These are phyloP conservation scores for Pseudorectes ferrugineus DNA, from an alignment of 2,113 vertebrate genomes.

Conservation along the genomic window DNA sequence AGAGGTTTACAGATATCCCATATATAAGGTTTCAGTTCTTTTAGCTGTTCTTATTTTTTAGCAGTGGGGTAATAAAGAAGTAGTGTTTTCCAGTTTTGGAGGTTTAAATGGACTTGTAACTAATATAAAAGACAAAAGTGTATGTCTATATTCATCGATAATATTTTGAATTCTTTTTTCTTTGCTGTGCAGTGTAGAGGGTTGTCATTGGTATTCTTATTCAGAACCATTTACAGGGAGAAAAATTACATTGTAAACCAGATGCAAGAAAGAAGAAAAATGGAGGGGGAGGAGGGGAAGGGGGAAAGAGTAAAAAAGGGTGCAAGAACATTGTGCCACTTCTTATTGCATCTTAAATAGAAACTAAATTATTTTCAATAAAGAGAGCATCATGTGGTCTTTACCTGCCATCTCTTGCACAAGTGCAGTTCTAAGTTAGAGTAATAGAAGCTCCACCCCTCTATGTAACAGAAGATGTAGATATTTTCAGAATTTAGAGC, in stretches of 20 bases:
- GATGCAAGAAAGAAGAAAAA: neutral
- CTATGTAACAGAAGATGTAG: neutral
- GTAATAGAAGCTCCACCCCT: neutral
- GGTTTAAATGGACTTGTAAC: neutral
- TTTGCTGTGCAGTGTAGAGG: neutral
- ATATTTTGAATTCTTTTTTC: neutral
- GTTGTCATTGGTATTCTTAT: neutral
- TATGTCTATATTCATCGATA: neutral
- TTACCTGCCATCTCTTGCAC: neutral
- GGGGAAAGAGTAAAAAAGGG: neutral
- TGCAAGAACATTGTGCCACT: neutral
- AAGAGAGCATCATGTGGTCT: neutral
- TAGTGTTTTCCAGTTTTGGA: neutral
- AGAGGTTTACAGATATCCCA: neutral
- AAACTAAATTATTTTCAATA: neutral
- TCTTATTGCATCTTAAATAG: neutral
- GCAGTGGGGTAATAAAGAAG: neutral
- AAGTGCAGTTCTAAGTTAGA: neutral
- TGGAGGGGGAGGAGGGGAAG: fast-evolving
- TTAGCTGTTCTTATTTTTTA: neutral
- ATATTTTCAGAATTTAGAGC: neutral
- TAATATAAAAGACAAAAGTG: neutral
- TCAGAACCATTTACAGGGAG: neutral
- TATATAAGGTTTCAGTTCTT: neutral
- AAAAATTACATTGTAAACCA: neutral